phyloP scores from a whole-genome alignment of 1,140 invertebrate genomes.

The Drosophila kepulauana region DNA sequence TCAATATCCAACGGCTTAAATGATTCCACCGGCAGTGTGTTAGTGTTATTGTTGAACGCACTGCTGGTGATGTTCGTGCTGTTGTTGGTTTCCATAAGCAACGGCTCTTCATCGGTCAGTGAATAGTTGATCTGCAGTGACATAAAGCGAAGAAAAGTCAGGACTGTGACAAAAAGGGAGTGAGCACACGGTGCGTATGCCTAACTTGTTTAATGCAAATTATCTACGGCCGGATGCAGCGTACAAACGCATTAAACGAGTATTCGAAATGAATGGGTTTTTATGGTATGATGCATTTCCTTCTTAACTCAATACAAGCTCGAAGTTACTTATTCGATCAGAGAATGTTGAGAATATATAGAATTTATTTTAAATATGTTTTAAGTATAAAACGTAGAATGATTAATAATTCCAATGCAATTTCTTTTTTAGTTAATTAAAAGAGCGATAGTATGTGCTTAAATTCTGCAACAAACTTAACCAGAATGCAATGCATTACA shows the following conservation, averaged over 20 bases:
- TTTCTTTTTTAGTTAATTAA: too few relatives aligned
- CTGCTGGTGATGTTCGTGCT: constrained; percentile 35
- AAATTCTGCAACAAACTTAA: too few relatives aligned
- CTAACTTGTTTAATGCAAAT: constrained; percentile 76
- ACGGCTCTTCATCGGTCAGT: constrained; percentile 32
- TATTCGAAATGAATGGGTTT: constrained; percentile 19
- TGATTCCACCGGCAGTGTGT: constrained; percentile 26
- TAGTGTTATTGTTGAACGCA: constrained; percentile 25
- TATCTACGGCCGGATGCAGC: constrained; percentile 55
- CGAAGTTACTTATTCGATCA: too few relatives aligned
- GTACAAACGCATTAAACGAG: constrained; percentile 60
- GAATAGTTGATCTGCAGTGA: constrained; percentile 62
- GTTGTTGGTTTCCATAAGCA: constrained; percentile 17
- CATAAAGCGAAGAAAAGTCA: not conserved
- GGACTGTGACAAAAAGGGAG: too few relatives aligned
- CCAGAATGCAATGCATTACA: too few relatives aligned
- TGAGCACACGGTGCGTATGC: constrained; percentile 64
- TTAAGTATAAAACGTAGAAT: too few relatives aligned
- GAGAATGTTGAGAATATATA: too few relatives aligned
- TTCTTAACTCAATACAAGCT: too few relatives aligned
- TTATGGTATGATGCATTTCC: not conserved
- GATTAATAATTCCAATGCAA: too few relatives aligned
- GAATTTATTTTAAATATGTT: too few relatives aligned
- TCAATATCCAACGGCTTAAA: constrained; percentile 38
- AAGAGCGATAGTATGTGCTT: too few relatives aligned